phyloP scores from a whole-genome alignment of 1,140 invertebrate genomes.

The Drosophila nigrodunni region DNA sequence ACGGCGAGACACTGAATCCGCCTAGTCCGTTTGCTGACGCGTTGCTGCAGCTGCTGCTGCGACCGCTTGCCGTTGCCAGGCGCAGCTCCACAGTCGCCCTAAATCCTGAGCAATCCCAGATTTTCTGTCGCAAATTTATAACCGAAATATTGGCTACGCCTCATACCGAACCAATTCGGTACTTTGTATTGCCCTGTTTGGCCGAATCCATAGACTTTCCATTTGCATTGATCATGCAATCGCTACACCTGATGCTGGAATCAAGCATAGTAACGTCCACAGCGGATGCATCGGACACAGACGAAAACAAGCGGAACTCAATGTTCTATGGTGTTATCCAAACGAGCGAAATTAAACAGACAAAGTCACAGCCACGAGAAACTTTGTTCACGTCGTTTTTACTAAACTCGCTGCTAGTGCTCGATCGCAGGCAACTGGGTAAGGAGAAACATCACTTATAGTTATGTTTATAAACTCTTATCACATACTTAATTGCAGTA shows the following conservation, averaged over 20 bases:
- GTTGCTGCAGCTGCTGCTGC: slow-evolving; percentile 90
- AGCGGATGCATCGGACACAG: not conserved
- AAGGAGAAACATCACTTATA: slow-evolving; percentile 53
- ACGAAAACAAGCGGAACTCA: slow-evolving; percentile 28
- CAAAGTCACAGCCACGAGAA: slow-evolving; percentile 24
- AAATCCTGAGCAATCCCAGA: slow-evolving; percentile 24
- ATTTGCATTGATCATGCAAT: slow-evolving; percentile 84
- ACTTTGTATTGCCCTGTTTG: slow-evolving; percentile 86
- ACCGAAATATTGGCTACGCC: slow-evolving; percentile 86
- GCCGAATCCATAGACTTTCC: slow-evolving; percentile 85
- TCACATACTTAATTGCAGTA: slow-evolving; percentile 2
- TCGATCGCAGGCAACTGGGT: slow-evolving; percentile 89
- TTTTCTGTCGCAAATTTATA: slow-evolving; percentile 83
- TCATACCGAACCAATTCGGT: slow-evolving; percentile 86
- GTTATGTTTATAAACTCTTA: not conserved
- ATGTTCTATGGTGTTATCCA: slow-evolving; percentile 32
- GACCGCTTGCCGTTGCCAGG: slow-evolving; percentile 87
- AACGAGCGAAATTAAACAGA: slow-evolving; percentile 1
- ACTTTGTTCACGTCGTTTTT: slow-evolving; percentile 82
- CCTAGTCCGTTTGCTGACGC: slow-evolving; percentile 91
- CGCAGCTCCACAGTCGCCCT: slow-evolving; percentile 17
- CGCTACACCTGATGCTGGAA: slow-evolving; percentile 51
- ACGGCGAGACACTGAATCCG: slow-evolving; percentile 89
- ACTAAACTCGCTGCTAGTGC: slow-evolving; percentile 87
- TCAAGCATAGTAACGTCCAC: not conserved